A percentile compares a stretch with the other conserved stretches of the same genome.
These are phyloP conservation scores for Drosophila setifemur DNA, from an alignment of 1,140 invertebrate species.

Conservation along the genomic window DNA sequence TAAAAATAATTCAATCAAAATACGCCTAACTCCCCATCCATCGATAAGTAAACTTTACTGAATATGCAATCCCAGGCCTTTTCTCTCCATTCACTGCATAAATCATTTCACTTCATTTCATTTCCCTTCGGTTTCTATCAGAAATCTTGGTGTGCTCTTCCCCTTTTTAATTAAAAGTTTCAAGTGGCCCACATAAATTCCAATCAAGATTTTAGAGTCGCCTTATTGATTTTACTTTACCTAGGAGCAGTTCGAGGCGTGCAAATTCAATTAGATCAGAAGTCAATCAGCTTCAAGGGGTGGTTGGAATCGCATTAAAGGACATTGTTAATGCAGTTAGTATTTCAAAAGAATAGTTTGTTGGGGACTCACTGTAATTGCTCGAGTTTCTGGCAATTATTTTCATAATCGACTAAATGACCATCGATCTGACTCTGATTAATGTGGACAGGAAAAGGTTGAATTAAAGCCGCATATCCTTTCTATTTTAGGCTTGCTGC, in stretches of 20 bases:
- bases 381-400: constrained; percentile 13
- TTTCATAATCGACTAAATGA: constrained; percentile 22
- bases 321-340: constrained; percentile 24
- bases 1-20: not conserved
- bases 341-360: not conserved
- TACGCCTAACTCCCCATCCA: not conserved
- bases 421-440: not conserved
- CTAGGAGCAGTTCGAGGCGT: constrained; percentile 35
- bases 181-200: constrained; percentile 50
- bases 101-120: constrained; percentile 41
- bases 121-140: constrained; percentile 1
- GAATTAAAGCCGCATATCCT: constrained; percentile 1
- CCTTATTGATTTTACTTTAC: constrained; percentile 48
- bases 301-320: constrained; percentile 2
- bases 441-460: constrained; percentile 5
- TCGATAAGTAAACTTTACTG: not conserved
- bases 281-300: constrained; percentile 40
- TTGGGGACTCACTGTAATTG: constrained; percentile 3
- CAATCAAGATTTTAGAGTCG: constrained; percentile 40
- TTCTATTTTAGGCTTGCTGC: not conserved
- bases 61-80: not conserved
- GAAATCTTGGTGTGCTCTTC: constrained; percentile 12
- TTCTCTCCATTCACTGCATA: constrained; percentile 8
- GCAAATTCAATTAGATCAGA: constrained; percentile 56
- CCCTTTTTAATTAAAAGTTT: constrained; percentile 55